Percentiles rank a stretch among this genome's conserved stretches.
Conservation (phyloP, 2,113 vertebrate genomes). For the Eublepharis macularius region DNA sequence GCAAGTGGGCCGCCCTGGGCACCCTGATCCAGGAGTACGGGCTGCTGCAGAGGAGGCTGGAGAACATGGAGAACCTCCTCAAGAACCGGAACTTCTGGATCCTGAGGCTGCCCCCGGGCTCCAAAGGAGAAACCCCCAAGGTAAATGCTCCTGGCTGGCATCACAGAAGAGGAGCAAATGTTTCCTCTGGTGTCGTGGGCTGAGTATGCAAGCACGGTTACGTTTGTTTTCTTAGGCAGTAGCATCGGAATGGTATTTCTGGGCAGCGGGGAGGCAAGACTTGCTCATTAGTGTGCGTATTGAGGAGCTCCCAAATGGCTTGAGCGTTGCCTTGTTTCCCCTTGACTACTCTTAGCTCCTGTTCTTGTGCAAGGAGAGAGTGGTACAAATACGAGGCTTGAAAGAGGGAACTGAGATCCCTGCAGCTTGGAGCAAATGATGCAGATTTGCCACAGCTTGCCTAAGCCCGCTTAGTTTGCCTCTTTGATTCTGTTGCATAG, state of each 20-base stretch:
- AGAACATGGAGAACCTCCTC: constrained; percentile 78
- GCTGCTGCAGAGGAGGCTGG: constrained; percentile 72
- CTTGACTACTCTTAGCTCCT: neutral
- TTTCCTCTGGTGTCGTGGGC: fast-evolving
- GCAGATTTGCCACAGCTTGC: no score
- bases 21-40: constrained; percentile 79
- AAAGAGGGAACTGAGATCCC: neutral
- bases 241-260: no score
- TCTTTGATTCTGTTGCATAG: neutral
- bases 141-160: constrained; percentile 39
- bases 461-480: no score
- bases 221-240: neutral
- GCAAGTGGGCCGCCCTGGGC: constrained; percentile 72
- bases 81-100: constrained; percentile 78
- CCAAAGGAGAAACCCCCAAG: constrained; percentile 72
- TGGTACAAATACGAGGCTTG: neutral
- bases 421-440: neutral
- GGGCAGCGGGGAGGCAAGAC: neutral
- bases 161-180: neutral
- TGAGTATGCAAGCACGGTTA: neutral
- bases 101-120: no score
- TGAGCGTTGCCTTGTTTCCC: neutral
- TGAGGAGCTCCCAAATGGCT: neutral
- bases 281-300: neutral
- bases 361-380: neutral